phyloP scores from a whole-genome alignment of 2,113 vertebrate genomes.

The Procavia capensis region DNA sequence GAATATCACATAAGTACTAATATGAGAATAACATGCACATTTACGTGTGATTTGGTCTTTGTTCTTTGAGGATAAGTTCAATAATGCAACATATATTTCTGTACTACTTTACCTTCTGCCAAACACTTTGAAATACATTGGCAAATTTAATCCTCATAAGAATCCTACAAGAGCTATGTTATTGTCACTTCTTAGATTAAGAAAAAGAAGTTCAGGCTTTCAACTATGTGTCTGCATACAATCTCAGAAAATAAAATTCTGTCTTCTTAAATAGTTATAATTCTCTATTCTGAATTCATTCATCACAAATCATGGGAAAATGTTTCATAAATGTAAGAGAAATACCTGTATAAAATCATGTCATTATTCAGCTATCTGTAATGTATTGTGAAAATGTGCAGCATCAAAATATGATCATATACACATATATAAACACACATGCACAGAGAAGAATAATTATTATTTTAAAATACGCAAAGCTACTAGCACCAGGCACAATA shows the following conservation, averaged over 20 bases:
- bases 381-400: neutral
- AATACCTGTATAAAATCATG: neutral
- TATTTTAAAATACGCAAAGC: constrained; percentile 4
- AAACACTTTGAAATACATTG: neutral
- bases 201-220: neutral
- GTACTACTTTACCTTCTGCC: neutral
- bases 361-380: neutral
- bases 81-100: neutral
- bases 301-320: constrained; percentile 1
- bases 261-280: constrained; percentile 35
- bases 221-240: neutral
- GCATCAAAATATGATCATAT: neutral
- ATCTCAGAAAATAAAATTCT: constrained; percentile 51
- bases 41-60: neutral
- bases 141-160: neutral
- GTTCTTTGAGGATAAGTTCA: neutral
- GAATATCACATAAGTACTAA: neutral
- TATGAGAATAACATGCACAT: neutral
- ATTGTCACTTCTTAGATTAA: neutral
- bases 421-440: neutral
- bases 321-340: neutral
- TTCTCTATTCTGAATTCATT: constrained; percentile 43
- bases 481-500: neutral
- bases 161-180: neutral
- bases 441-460: neutral